Evolutionary conservation across 2,888 invertebrate species (phyloP).

Genomic region (Diadromus collaris): DNA sequence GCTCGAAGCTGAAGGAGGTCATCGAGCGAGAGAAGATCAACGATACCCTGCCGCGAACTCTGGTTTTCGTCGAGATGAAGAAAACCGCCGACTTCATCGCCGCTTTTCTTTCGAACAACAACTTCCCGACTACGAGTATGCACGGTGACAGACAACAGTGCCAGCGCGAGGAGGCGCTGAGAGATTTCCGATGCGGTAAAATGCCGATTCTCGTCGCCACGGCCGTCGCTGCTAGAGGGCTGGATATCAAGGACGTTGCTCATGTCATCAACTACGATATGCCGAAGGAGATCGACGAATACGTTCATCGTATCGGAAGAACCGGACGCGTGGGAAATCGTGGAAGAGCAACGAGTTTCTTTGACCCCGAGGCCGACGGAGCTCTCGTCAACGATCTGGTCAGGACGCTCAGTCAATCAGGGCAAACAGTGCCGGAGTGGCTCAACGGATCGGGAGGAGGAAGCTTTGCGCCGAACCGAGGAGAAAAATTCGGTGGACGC

Average conservation of each 20-base stretch:
- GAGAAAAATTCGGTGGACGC: constrained; percentile 85
- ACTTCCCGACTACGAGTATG: constrained; percentile 87
- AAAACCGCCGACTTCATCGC: constrained; percentile 95
- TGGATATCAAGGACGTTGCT: constrained; percentile 93
- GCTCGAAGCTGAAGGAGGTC: constrained; percentile 87
- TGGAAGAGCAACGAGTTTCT: constrained; percentile 94
- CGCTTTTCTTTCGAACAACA: constrained; percentile 89
- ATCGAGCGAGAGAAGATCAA: constrained; percentile 81
- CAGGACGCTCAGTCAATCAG: constrained; percentile 89
- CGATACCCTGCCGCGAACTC: constrained; percentile 78
- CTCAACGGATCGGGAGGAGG: constrained; percentile 80
- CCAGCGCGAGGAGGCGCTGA: constrained; percentile 88
- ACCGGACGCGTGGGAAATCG: constrained; percentile 96
- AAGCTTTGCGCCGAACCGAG: constrained; percentile 70
- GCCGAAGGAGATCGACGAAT: constrained; percentile 94
- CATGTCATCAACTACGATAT: constrained; percentile 97
- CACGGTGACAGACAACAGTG: constrained; percentile 88
- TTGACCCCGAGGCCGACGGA: constrained; percentile 83
- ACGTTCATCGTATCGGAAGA: constrained; percentile 96
- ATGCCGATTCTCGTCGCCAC: constrained; percentile 95
- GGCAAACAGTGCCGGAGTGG: constrained; percentile 89
- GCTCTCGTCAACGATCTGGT: constrained; percentile 85
- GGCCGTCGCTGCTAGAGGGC: constrained; percentile 95
- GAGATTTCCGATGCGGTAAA: constrained; percentile 87
- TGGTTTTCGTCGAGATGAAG: constrained; percentile 95